Percentiles rank a stretch among this genome's conserved stretches.
Conservation (phyloP, 2,888 invertebrate species). For the Ormyrus pomaceus region DNA sequence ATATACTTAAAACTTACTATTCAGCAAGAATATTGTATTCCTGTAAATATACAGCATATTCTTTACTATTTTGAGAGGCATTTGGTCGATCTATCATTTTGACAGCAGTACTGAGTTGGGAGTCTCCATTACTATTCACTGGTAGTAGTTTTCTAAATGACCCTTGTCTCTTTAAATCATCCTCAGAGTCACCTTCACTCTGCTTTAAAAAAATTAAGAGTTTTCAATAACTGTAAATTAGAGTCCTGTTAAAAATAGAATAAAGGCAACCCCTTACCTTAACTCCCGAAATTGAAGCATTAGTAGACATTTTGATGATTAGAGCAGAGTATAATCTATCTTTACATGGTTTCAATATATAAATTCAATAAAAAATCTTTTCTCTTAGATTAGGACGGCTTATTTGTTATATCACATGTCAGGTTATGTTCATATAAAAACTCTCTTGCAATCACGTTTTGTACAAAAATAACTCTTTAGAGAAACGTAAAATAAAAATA, state of each 20-base stretch:
- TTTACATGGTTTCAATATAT: constrained; percentile 36
- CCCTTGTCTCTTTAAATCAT: constrained; percentile 77
- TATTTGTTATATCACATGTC: constrained; percentile 45
- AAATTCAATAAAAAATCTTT: constrained; percentile 37
- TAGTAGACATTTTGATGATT: constrained; percentile 49
- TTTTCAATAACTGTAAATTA: constrained; percentile 10
- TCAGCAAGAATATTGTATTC: constrained; percentile 95
- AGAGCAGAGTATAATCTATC: constrained; percentile 7
- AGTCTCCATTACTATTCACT: constrained; percentile 76
- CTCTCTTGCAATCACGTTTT: constrained; percentile 4
- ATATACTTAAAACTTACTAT: constrained; percentile 83
- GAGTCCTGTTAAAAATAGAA: constrained; percentile 5
- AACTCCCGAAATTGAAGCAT: constrained; percentile 54
- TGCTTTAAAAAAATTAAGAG: constrained; percentile 55
- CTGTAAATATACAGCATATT: constrained; percentile 87
- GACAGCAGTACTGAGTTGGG: constrained; percentile 80
- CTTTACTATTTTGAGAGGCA: constrained; percentile 78
- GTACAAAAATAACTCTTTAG: constrained; percentile 25
- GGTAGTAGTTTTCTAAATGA: constrained; percentile 79
- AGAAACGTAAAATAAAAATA: constrained; percentile 34
- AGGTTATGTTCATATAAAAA: constrained; percentile 49
- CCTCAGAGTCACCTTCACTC: constrained; percentile 68
- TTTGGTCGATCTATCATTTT: constrained; percentile 78
- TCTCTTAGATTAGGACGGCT: constrained; percentile 46
- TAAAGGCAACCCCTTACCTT: constrained; percentile 44